Base-by-base conservation (phyloP, 2,113 vertebrate species). In the Corythoichthys haematopterus region DNA sequence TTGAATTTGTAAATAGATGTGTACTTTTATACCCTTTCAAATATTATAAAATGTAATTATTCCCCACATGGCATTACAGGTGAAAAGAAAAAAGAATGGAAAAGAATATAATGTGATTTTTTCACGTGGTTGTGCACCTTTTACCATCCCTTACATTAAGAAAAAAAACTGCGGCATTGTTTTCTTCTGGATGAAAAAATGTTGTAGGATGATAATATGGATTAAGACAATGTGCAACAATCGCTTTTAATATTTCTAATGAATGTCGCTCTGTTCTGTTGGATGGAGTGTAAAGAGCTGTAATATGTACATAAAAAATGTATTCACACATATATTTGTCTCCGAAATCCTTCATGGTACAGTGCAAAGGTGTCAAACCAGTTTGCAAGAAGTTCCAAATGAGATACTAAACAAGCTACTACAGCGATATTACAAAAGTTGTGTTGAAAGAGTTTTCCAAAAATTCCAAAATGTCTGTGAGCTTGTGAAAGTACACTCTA, bases 1-100 rank as follows among this genome's bases (percentile, higher is more conserved):
- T 91, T 92, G 90, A 92, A 91, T 84, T 86, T 91, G 88, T 92
- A 91, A 89, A 92, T 92, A 91, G 79, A 15, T 59, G 79, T 67
- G 69, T 80, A 77, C 50, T 52, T 81, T 81, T 78, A 82, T 88
- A 85, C 70, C 73, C 83, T 81, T 68, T 76, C 70, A 81, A 75
- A 60, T 60, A 43, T n/a, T 38, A 59, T 20, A 15, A 40, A 62
- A 36, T 57, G 12, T 45, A 20, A 45, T 61, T 62, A 46, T 33
- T 62, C 78, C 76, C 63, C 72, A 71, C 58, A 56, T 62, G 75
- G 74, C 72, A 80, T 86, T 85, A 78, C 69, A 66, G 76, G 71
- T 82, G 77, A 78, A 68, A 80, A 72, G 64, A 48, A 64, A 59
- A 38, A n/a, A 64, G 55, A 40, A 37, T 43, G 9, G 9, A 40